Evolutionary conservation across 2,113 vertebrate genomes (phyloP), one percentile per base, ranked within the genome.

Genomic region (Montifringilla adamsi): DNA sequence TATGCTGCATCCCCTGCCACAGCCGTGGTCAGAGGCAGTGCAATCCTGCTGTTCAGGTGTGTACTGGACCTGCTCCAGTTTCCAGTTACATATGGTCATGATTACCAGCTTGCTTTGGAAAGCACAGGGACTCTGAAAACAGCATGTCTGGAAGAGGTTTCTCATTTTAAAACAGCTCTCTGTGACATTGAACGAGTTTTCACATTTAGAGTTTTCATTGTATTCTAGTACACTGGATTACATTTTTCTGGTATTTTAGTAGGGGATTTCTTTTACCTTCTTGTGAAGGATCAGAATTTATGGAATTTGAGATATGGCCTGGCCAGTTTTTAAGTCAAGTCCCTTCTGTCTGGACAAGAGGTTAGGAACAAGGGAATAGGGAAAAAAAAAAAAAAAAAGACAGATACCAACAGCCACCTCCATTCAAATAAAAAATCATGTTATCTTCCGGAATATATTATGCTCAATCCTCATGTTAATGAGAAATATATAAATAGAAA

Each of bases 401-500:
- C 2, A 6, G 84, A 86, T 69, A 44, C 17, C 66, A 88, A 64
- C 28, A 86, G 59, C 13, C 33, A 76, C 27, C 13, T 79, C 41
- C 6, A 13, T 63, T 93, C 52, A 89, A 68, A 84, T 37, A 81
- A 62, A 62, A 75, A 90, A 58, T 9, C 49, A 66, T 39, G 18
- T 20, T 92, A 55, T 75, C 69, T 90, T 90, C 62, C 77, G 81
- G 83, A 95, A 96, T 86, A 80, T 44, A 91, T 73, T 90, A 94
- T 46, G 33, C 52, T 92, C 81, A 74, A 84, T 87, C 73, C 86
- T 52, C 64, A 96, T 95, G 88, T 70, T 93, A 96, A 96, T 92
- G 87, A 95, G 89, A 90, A 92, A 81, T 46, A 11, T 90, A 94
- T 86, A 93, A 95, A 97, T 83, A 86, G 90, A 95, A 93, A 86